Evolutionary conservation across 2,797 vertebrate genomes (phyloP).

Genomic region (Lacerta viridis): DNA sequence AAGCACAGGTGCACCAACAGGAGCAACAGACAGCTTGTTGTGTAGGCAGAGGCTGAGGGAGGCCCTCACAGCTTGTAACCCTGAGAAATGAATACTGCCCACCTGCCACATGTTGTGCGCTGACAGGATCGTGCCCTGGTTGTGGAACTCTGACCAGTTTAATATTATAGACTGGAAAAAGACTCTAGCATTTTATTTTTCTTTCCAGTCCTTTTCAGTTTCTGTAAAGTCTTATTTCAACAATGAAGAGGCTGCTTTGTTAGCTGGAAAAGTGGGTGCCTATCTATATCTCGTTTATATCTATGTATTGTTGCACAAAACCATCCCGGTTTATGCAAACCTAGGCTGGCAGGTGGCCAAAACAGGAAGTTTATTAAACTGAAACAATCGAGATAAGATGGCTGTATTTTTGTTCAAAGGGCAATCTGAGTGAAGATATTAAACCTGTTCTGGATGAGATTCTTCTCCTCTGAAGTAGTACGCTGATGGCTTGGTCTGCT

Average conservation of each 20-base stretch:
- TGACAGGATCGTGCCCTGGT: background rate
- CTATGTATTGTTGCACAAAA: background rate
- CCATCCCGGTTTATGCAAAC: background rate
- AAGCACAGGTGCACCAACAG: too few species aligned
- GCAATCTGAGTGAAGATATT: background rate
- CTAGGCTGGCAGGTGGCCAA: background rate
- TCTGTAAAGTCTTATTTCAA: slow-evolving; percentile 2
- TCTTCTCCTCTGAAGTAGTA: background rate
- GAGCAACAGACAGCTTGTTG: too few species aligned
- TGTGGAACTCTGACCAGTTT: background rate
- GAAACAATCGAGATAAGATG: too few species aligned
- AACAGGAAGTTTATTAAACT: too few species aligned
- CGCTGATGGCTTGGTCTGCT: background rate
- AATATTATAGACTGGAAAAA: background rate
- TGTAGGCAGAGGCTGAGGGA: too few species aligned
- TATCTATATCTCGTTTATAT: background rate
- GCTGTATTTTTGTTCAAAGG: too few species aligned
- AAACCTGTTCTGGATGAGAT: background rate
- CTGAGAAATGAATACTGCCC: background rate
- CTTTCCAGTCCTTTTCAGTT: background rate
- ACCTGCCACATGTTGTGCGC: background rate
- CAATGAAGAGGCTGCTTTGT: background rate
- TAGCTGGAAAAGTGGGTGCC: background rate
- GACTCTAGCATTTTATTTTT: background rate
- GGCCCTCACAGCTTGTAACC: background rate